Percentiles rank a stretch among this genome's conserved stretches.
phyloP scores from a whole-genome alignment of 2,113 vertebrate species.

The Elgaria multicarinata region DNA sequence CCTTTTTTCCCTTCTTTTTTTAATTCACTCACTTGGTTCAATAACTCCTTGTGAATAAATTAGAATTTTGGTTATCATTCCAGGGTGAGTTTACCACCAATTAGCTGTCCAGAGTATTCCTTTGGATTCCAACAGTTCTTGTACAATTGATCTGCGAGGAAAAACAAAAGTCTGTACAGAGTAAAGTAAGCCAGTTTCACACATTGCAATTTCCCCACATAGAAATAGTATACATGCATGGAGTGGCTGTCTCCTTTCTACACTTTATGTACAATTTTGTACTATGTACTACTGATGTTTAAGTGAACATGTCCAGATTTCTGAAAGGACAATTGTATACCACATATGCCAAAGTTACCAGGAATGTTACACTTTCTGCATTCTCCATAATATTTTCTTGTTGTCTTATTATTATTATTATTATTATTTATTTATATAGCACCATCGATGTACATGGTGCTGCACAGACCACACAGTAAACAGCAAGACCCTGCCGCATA shows the following conservation, averaged over 20 bases:
- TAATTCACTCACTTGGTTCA: neutral
- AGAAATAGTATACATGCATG: neutral
- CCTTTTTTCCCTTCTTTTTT: neutral
- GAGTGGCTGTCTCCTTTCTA: neutral
- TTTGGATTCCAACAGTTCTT: neutral
- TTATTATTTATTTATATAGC: too few species aligned
- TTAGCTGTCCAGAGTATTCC: neutral
- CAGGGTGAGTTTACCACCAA: neutral
- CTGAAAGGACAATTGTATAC: too few species aligned
- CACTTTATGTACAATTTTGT: neutral
- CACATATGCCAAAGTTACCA: too few species aligned
- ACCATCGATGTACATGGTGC: too few species aligned
- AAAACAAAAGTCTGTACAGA: neutral
- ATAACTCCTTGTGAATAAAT: constrained; percentile 1
- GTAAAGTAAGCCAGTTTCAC: neutral
- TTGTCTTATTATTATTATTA: too few species aligned
- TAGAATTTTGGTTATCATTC: neutral
- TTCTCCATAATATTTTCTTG: too few species aligned
- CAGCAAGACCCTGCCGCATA: too few species aligned
- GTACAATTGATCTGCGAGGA: neutral
- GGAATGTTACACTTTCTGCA: too few species aligned
- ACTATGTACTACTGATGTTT: too few species aligned
- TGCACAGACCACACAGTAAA: too few species aligned
- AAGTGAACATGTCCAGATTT: too few species aligned
- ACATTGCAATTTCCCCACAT: neutral